phyloP scores from a whole-genome alignment of 35 echinoderm and acorn worm species.

The Ophioderma brevispina region DNA sequence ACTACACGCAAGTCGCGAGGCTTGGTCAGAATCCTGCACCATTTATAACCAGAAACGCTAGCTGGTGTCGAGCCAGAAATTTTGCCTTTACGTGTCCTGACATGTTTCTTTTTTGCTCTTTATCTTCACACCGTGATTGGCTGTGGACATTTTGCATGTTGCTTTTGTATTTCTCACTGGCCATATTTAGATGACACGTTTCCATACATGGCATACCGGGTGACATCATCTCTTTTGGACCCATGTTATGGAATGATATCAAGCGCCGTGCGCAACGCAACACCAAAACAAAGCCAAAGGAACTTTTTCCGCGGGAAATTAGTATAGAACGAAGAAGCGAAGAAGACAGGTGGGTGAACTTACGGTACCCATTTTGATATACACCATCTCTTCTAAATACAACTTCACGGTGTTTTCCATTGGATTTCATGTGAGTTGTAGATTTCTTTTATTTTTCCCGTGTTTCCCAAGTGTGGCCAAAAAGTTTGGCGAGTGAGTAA shows the following conservation, averaged over 20 bases:
- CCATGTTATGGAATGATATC: constrained; percentile 32
- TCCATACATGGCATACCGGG: constrained; percentile 20
- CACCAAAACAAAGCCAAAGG: constrained; percentile 24
- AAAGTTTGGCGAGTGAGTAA: no score
- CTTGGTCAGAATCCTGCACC: constrained; percentile 10
- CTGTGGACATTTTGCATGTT: constrained; percentile 30
- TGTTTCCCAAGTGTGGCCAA: no score
- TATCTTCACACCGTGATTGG: constrained; percentile 44
- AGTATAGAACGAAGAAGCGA: constrained; percentile 10
- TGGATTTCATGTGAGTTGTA: constrained; percentile 5
- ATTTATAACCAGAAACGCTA: background rate
- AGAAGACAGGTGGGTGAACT: constrained; percentile 32
- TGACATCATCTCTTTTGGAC: constrained; percentile 40
- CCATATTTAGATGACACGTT: constrained; percentile 37
- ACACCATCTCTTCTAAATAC: background rate
- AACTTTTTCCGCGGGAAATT: constrained; percentile 50
- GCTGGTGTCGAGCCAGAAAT: constrained; percentile 5
- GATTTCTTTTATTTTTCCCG: background rate
- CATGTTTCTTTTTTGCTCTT: constrained; percentile 50
- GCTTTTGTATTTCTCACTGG: constrained; percentile 29
- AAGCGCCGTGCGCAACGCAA: constrained; percentile 16
- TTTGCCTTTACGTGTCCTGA: constrained; percentile 44
- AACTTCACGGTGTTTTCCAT: constrained; percentile 4
- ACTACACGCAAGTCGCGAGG: background rate
- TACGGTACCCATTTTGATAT: background rate